Percentiles rank a stretch among this genome's conserved stretches.
Conservation (phyloP, 2,113 vertebrate genomes). For the Pomatorhinus ruficollis region DNA sequence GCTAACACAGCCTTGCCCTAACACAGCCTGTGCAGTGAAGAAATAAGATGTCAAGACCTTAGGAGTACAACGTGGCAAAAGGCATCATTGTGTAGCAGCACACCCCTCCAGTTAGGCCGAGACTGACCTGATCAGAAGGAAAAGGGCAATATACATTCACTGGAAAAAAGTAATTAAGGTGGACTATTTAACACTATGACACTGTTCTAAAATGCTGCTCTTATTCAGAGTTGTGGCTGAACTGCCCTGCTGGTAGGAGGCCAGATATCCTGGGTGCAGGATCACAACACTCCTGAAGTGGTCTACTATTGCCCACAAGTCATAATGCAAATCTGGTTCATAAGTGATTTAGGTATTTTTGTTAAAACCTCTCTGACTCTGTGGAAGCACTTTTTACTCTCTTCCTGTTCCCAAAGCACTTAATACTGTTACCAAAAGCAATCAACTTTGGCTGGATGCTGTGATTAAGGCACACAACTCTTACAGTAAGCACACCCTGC, state of each 20-base stretch:
- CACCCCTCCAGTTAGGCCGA: neutral
- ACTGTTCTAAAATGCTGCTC: neutral
- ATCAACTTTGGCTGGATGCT: neutral
- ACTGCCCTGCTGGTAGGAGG: neutral
- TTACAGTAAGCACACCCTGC: neutral
- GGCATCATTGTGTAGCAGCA: neutral
- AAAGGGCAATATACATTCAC: neutral
- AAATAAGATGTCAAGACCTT: neutral
- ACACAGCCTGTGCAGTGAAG: neutral
- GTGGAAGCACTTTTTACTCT: neutral
- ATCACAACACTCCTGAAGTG: neutral
- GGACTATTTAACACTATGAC: neutral
- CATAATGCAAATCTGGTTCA: neutral
- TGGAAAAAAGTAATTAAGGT: neutral
- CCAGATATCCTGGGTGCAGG: neutral
- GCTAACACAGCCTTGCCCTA: neutral
- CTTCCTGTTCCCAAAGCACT: neutral
- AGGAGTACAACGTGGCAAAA: neutral
- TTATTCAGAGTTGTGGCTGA: neutral
- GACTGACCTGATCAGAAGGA: neutral
- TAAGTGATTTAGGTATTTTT: neutral
- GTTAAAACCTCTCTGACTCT: neutral
- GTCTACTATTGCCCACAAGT: fast-evolving
- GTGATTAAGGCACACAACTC: neutral
- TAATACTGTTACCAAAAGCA: neutral